Base-by-base conservation (phyloP, 2,113 vertebrate genomes). In the Heterochromis multidens region DNA sequence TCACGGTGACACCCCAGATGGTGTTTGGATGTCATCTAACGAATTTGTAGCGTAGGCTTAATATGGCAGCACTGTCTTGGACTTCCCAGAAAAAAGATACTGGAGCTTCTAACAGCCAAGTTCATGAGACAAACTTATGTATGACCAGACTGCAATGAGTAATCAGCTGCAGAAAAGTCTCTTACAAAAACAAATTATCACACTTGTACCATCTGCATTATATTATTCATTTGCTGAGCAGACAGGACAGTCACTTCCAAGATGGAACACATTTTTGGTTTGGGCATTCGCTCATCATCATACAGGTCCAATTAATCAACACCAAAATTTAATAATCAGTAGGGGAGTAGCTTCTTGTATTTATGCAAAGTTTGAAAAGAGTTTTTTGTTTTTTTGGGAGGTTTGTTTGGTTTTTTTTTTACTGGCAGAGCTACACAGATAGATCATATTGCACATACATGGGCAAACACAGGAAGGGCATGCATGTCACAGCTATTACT, bases 1-100 rank as follows among this genome's bases (percentile, higher is more conserved):
- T 89, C 80, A 76, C 59, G 5, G 70, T 84, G 87, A 92, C 91
- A 87, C 87, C 88, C 81, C 93, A 93, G 94, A 94, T 95, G 93
- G 92, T 88, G 88, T 86, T 87, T 90, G 78, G 84, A 88, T 86
- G 88, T 80, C 84, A 67, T 88, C 81, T 83, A 89, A 86, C 43
- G 27, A 85, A 86, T 92, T 81, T 86, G 86, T 54, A 59, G 78
- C 16, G 19, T 70, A 74, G 62, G 79, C 57, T 81, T 79, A 88
- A 84, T 80, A 80, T 80, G 57, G 84, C 35, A 54, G 74, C 31
- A n/a, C 76, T 79, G 52, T 88, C 35, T 84, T 84, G 67, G 62
- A 80, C 80, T 88, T 90, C 78, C 65, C 80, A 74, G 29, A 89
- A 62, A 90, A 85, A 85, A 74, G 23, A 87, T 14, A 33, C 84